These are phyloP conservation scores for Drosophila anomelani DNA, from an alignment of 2,888 invertebrate genomes.

Conservation along the genomic window DNA sequence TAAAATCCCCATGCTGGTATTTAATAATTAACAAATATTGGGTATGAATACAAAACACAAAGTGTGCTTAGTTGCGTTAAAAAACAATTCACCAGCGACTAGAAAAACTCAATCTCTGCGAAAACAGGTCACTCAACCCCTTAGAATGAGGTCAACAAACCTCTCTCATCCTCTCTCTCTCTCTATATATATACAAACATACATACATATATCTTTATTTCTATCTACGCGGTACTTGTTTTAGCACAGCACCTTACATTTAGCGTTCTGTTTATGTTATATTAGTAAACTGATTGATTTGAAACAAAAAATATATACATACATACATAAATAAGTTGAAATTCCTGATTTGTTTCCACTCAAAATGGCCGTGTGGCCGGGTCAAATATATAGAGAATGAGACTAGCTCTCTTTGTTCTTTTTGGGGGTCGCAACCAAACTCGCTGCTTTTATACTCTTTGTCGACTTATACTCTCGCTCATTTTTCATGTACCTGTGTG, in stretches of 20 bases:
- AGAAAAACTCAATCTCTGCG: conserved; percentile 41
- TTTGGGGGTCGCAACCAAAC: conserved; percentile 49
- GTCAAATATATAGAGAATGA: conserved; percentile 8
- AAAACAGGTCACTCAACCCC: conserved; percentile 76
- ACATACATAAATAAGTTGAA: conserved; percentile 24
- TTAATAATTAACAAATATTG: neutral
- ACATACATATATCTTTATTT: too few species aligned
- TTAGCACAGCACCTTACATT: neutral
- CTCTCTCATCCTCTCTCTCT: conserved; percentile 26
- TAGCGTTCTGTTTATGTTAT: neutral
- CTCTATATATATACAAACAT: too few species aligned
- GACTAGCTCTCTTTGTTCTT: conserved; percentile 21
- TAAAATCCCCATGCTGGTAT: neutral
- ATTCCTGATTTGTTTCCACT: conserved; percentile 52
- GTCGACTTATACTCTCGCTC: conserved; percentile 14
- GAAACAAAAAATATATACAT: conserved; percentile 7
- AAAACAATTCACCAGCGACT: neutral
- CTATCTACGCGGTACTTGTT: neutral
- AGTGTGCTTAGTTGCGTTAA: neutral
- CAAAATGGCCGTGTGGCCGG: conserved; percentile 59
- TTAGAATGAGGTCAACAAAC: conserved; percentile 79
- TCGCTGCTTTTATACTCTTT: conserved; percentile 20
- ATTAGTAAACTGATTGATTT: conserved; percentile 18
- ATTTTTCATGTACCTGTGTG: conserved; percentile 46
- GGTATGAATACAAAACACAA: neutral